phyloP scores from a whole-genome alignment of 2,888 invertebrate genomes.

The Sarcophaga subvicina region DNA sequence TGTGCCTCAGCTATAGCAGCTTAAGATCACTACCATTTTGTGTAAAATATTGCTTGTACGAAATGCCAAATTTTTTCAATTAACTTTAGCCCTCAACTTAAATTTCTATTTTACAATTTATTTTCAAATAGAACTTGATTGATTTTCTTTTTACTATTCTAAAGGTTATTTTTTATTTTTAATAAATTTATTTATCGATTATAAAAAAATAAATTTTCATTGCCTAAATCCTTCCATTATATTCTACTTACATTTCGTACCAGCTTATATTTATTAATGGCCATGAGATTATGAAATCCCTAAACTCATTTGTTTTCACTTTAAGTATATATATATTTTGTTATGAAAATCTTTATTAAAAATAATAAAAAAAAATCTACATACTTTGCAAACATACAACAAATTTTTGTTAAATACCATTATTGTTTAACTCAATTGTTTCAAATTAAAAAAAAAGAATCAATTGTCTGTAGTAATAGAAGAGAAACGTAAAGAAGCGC shows the following conservation, averaged over 20 bases:
- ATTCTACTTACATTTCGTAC: conserved; percentile 53
- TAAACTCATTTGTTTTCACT: conserved; percentile 50
- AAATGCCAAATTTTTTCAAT: conserved; percentile 34
- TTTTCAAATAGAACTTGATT: too few species aligned
- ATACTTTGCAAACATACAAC: conserved; percentile 10
- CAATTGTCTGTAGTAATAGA: neutral
- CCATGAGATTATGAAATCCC: conserved; percentile 53
- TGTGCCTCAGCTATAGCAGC: conserved; percentile 44
- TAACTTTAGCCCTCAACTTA: conserved; percentile 10
- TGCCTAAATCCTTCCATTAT: too few species aligned
- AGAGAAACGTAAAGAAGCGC: conserved; percentile 8
- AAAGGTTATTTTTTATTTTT: too few species aligned
- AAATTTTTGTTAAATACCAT: conserved; percentile 15
- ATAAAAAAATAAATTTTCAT: too few species aligned
- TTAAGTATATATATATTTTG: conserved; percentile 59
- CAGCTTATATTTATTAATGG: conserved; percentile 40
- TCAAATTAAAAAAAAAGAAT: too few species aligned
- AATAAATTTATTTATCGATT: too few species aligned
- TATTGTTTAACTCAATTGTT: conserved; percentile 20
- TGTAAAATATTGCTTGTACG: conserved; percentile 33
- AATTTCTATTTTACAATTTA: too few species aligned
- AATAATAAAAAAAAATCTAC: conserved; percentile 29
- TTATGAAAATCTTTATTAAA: conserved; percentile 49
- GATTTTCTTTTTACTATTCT: too few species aligned
- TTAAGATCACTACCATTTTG: conserved; percentile 11